Evolutionary conservation across 2,888 invertebrate genomes (phyloP), one percentile per base, ranked within the genome.

Genomic region (Meteorus colon): DNA sequence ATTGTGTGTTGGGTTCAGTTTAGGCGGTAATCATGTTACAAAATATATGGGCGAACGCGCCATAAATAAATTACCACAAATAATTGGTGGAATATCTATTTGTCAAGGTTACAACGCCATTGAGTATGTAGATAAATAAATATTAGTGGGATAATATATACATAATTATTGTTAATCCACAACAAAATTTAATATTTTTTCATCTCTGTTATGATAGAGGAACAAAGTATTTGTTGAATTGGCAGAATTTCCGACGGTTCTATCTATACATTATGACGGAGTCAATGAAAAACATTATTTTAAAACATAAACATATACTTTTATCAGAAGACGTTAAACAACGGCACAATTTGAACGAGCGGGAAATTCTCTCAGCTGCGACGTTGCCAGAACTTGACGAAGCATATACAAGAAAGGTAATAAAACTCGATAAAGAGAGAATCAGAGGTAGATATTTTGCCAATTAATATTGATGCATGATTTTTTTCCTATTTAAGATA

Each of bases 101-200:
- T 97, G 98, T 88, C 98, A 98, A 90, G 98, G 98, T 84, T 98
- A 98, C 89, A 96, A 96, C 89, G 97, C 97, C 62, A 94, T 95
- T 78, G 94, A 95, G 97, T 97, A 91, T 93, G 95, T 93, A 48
- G 45, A 74, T 24, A 34, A 62, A 62, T 48, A 14, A 68, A 66
- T 37, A 34, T 45, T 31, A 1, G 5, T 63, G 29, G 10, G 51
- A 6, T 14, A 19, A 59, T 37, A 71, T 51, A 48, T 65, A 55
- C 19, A 55, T 19, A 24, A 24, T 55, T 19, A 1, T 24, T 55
- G 8, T 55, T 0, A 19, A 51, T 60, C 24, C 3, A 48, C 19
- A 62, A 74, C 2, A 1, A 41, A 41, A 41, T 41, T 34, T 41
- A 12, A 41, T 12, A 12, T 41, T 41, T 41, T 41, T 10, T 41